Conservation (phyloP, 2,797 vertebrate species). For the Acrossocheilus fasciatus region DNA sequence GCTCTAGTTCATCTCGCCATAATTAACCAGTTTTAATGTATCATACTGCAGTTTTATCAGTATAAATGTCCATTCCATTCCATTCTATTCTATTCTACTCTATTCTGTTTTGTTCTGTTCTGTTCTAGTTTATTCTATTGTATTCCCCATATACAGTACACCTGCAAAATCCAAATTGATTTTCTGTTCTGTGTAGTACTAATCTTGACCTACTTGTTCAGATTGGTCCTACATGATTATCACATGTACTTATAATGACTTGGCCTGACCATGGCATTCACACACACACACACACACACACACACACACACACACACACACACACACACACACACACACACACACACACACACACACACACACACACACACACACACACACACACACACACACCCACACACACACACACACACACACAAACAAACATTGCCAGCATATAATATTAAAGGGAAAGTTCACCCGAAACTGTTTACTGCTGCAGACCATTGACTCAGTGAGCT, state of each 20-base stretch:
- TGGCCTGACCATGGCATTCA: background rate
- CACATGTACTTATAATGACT: conserved; percentile 8
- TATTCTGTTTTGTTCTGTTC: background rate
- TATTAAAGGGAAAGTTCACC: background rate
- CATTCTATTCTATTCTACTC: background rate
- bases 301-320: background rate
- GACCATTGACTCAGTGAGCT: background rate
- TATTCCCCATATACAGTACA: background rate
- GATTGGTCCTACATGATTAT: conserved; percentile 25
- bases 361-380: background rate
- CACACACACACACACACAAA: background rate
- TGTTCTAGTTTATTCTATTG: background rate
- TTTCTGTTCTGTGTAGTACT: conserved; percentile 12
- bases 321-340: background rate
- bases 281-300: background rate
- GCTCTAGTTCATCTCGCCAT: background rate
- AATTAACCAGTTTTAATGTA: background rate
- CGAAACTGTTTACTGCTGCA: background rate
- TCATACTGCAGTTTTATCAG: background rate
- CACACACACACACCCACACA: background rate
- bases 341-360: background rate
- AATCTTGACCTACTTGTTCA: conserved; percentile 48
- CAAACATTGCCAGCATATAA: background rate
- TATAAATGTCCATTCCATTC: background rate
- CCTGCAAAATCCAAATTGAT: background rate